phyloP scores from a whole-genome alignment of 2,113 vertebrate genomes.

The Apistogramma diplotaenia region DNA sequence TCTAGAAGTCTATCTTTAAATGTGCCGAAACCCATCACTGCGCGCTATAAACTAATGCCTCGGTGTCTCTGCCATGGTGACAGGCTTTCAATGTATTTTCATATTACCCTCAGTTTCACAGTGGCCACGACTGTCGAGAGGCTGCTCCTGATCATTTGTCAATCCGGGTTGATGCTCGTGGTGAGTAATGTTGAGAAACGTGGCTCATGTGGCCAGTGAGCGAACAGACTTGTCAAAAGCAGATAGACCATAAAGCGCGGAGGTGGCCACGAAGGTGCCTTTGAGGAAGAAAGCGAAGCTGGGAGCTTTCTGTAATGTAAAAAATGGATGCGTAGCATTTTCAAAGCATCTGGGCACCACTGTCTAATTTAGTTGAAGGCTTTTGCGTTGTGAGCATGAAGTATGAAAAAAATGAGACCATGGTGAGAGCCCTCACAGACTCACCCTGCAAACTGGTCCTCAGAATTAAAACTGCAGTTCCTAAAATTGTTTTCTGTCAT shows the following conservation, averaged over 20 bases:
- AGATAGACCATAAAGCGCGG: conserved; percentile 32
- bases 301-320: not conserved
- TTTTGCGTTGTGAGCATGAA: not conserved
- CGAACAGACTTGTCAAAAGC: conserved; percentile 38
- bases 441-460: not conserved
- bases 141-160: conserved; percentile 43
- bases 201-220: conserved; percentile 15
- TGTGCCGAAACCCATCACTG: conserved; percentile 34
- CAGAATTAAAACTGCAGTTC: not conserved
- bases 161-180: conserved; percentile 34
- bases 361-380: conserved; percentile 4
- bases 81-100: conserved; percentile 61
- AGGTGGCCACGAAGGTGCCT: conserved; percentile 29
- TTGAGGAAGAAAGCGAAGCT: conserved; percentile 15
- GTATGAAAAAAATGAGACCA: not conserved
- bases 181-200: conserved; percentile 35
- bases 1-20: conserved; percentile 43
- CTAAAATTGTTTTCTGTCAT: not conserved
- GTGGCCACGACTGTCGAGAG: conserved; percentile 21
- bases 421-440: not conserved
- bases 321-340: conserved; percentile 14
- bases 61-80: conserved; percentile 30
- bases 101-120: conserved; percentile 50
- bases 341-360: not conserved
- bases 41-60: conserved; percentile 20